Conservation (phyloP, 64 coral and sea anemone genomes). For the Montipora foliosa region DNA sequence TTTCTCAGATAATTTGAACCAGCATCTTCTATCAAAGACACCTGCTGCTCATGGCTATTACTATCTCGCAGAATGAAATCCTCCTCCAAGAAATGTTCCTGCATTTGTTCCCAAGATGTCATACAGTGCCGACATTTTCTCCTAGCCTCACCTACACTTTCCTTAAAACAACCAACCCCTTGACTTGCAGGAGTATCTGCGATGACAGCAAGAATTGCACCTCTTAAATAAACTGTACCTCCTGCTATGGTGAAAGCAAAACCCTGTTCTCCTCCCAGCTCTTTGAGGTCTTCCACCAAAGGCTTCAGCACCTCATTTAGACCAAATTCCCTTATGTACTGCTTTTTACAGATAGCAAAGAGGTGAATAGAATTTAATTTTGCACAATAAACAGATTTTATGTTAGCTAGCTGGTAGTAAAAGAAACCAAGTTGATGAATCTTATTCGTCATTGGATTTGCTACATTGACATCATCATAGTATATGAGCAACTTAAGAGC, state of each 20-base stretch:
- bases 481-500: conserved; percentile 3
- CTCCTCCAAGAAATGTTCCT: background rate
- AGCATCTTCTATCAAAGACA: background rate
- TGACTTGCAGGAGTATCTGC: conserved; percentile 17
- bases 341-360: background rate
- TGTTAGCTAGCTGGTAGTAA: background rate
- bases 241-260: background rate
- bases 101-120: background rate
- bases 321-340: background rate
- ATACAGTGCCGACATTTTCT: conserved; percentile 23
- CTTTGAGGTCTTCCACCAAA: background rate
- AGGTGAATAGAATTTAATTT: conserved; percentile 9
- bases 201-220: background rate
- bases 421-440: background rate
- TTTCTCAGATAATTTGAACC: background rate
- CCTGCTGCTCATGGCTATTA: background rate
- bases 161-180: background rate
- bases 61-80: background rate
- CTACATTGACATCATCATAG: conserved; percentile 16
- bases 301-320: background rate
- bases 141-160: background rate
- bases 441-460: conserved; percentile 11
- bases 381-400: background rate
- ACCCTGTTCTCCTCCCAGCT: background rate
- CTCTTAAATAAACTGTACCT: background rate